Evolutionary conservation across 2,113 vertebrate genomes (phyloP).

Genomic region (Paraplagusia blochii): DNA sequence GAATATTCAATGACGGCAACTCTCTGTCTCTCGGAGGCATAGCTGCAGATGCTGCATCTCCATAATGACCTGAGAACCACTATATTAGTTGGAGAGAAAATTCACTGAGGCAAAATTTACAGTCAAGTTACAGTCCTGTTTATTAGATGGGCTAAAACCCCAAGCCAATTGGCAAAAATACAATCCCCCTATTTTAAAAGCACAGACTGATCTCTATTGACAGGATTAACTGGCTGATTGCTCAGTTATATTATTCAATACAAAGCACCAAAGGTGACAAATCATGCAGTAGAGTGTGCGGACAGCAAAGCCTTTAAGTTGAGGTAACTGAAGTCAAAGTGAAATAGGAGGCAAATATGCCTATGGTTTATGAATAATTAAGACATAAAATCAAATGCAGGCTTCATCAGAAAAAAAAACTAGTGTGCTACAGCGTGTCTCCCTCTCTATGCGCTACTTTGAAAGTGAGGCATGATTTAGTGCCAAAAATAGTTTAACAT

Average conservation of each 20-base stretch:
- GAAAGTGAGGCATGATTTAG: too few relatives aligned
- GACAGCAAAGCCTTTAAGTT: neutral
- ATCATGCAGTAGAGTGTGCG: neutral
- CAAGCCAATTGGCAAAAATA: slow-evolving; percentile 21
- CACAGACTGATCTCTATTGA: slow-evolving; percentile 4
- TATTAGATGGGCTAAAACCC: slow-evolving; percentile 29
- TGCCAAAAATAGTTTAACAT: too few relatives aligned
- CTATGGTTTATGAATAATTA: too few relatives aligned
- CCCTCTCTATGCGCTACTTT: too few relatives aligned
- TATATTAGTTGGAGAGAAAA: slow-evolving; percentile 24
- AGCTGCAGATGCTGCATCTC: slow-evolving; percentile 22
- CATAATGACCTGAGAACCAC: slow-evolving; percentile 49
- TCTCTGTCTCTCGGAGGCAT: slow-evolving; percentile 36
- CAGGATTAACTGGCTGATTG: slow-evolving; percentile 30
- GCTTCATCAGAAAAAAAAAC: too few relatives aligned
- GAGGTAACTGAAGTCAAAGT: too few relatives aligned
- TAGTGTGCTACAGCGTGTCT: too few relatives aligned
- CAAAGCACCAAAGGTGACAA: too few relatives aligned
- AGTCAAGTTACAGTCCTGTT: slow-evolving; percentile 1
- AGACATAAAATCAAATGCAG: too few relatives aligned
- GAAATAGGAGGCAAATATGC: too few relatives aligned
- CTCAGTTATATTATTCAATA: neutral
- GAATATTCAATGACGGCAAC: slow-evolving; percentile 60
- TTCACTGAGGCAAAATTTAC: slow-evolving; percentile 15
- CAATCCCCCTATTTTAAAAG: slow-evolving; percentile 34